These are phyloP conservation scores for Phylloscopus whistleri DNA, from an alignment of 2,113 vertebrate species.

Conservation along the genomic window DNA sequence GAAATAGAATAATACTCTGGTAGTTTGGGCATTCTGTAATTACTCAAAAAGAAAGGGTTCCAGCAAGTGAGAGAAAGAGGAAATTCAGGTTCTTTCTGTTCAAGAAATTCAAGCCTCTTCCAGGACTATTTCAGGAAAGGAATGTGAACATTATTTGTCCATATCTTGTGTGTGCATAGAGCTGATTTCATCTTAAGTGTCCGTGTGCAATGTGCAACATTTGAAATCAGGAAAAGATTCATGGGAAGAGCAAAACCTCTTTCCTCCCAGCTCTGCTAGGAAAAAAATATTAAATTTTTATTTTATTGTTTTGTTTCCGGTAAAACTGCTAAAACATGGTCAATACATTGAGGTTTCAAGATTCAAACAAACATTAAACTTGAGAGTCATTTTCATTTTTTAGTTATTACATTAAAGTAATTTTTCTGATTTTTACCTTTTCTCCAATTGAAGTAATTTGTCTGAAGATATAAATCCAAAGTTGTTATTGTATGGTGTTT, in stretches of 20 bases:
- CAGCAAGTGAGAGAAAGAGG: neutral
- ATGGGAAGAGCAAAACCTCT: neutral
- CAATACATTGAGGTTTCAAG: neutral
- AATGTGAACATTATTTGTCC: neutral
- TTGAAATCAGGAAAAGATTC: neutral
- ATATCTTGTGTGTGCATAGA: neutral
- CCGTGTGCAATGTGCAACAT: rapidly evolving
- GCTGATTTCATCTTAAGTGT: neutral
- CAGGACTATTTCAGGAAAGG: neutral
- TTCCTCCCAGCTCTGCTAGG: neutral
- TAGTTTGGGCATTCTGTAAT: neutral
- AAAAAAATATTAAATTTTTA: neutral
- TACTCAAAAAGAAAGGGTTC: neutral
- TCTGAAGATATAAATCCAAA: neutral
- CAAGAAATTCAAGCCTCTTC: neutral
- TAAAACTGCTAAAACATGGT: neutral
- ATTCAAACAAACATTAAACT: neutral
- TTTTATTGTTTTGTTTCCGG: neutral
- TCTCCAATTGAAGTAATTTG: neutral
- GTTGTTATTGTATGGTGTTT: neutral
- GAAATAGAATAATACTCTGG: neutral
- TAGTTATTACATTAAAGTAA: neutral
- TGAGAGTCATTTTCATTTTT: neutral
- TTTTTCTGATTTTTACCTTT: neutral
- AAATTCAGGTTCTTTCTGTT: neutral